Percentiles rank a stretch among this genome's conserved stretches.
These are phyloP conservation scores for Cettia cetti DNA, from an alignment of 2,113 vertebrate species.

Conservation along the genomic window DNA sequence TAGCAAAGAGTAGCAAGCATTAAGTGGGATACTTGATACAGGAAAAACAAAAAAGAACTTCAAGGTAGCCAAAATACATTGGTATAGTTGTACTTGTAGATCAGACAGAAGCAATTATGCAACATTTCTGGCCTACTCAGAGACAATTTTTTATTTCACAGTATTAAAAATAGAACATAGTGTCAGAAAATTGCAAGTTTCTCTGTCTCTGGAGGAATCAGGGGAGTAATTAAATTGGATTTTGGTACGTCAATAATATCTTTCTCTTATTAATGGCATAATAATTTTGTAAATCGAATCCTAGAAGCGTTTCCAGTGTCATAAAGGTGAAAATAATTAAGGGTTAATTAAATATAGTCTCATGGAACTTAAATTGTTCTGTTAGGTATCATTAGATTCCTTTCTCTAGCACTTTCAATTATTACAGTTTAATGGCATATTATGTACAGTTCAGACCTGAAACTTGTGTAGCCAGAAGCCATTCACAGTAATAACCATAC, in stretches of 20 bases:
- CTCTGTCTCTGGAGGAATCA: slow-evolving; percentile 40
- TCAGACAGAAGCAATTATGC: not conserved
- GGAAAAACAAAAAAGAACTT: not conserved
- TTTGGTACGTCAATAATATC: slow-evolving; percentile 48
- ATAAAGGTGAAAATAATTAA: slow-evolving; percentile 63
- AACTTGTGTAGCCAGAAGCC: not conserved
- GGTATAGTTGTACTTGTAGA: not conserved
- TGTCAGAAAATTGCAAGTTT: slow-evolving; percentile 45
- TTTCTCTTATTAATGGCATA: slow-evolving; percentile 68
- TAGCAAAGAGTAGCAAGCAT: slow-evolving; percentile 8
- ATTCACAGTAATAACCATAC: not conserved
- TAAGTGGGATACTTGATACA: slow-evolving; percentile 4
- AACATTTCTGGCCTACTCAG: slow-evolving; percentile 2
- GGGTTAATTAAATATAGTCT: slow-evolving; percentile 66
- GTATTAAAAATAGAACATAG: slow-evolving; percentile 61
- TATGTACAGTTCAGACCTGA: not conserved
- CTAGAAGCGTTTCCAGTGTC: slow-evolving; percentile 47
- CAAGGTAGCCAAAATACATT: not conserved
- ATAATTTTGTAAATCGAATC: slow-evolving; percentile 68
- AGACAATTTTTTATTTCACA: slow-evolving; percentile 10
- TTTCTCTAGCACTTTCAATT: slow-evolving; percentile 15
- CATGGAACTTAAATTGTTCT: slow-evolving; percentile 44
- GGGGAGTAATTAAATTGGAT: slow-evolving; percentile 69
- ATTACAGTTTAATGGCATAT: slow-evolving; percentile 19
- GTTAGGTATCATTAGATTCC: not conserved